phyloP scores from a whole-genome alignment of 2,888 invertebrate genomes.

The Dinocampus coccinellae region DNA sequence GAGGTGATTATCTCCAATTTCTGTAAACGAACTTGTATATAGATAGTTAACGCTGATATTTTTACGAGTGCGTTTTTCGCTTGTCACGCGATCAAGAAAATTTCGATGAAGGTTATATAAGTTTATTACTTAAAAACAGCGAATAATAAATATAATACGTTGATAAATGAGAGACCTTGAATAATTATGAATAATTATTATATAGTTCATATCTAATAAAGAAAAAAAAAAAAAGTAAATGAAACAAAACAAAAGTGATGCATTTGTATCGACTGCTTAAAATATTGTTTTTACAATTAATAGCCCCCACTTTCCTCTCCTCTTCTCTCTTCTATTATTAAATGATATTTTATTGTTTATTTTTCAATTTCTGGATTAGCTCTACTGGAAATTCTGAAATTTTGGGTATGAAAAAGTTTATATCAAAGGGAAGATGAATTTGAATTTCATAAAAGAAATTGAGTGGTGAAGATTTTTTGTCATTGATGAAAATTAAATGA shows the following conservation, averaged over 20 bases:
- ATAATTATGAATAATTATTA: slow-evolving; percentile 42
- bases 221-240: background rate
- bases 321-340: too few species aligned
- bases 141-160: background rate
- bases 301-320: too few species aligned
- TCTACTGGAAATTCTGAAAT: too few species aligned
- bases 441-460: too few species aligned
- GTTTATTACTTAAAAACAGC: slow-evolving; percentile 27
- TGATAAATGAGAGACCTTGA: slow-evolving; percentile 10
- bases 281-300: too few species aligned
- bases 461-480: too few species aligned
- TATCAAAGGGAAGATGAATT: too few species aligned
- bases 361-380: too few species aligned
- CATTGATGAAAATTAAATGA: too few species aligned
- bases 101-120: slow-evolving; percentile 22
- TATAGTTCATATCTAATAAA: slow-evolving; percentile 34
- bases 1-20: slow-evolving; percentile 29
- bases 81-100: slow-evolving; percentile 25
- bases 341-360: too few species aligned
- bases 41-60: slow-evolving; percentile 43
- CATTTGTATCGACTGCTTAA: background rate
- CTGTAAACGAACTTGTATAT: slow-evolving; percentile 44
- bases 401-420: too few species aligned
- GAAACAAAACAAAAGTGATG: too few species aligned
- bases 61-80: slow-evolving; percentile 38